Evolutionary conservation across 2,888 invertebrate species (phyloP), one percentile per base, ranked within the genome.

Genomic region (Xestobium rufovillosum): DNA sequence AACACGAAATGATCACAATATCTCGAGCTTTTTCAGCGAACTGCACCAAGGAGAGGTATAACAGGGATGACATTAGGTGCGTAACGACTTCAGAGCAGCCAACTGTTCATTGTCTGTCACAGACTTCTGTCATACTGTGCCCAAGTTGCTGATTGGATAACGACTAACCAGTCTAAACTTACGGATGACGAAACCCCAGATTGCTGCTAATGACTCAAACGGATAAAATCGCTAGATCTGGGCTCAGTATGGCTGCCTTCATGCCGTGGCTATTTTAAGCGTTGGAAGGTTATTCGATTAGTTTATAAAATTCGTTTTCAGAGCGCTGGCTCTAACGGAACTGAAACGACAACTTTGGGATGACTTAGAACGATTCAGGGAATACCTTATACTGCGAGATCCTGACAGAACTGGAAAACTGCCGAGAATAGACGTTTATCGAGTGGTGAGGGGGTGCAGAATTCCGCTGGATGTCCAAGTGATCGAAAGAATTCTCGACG

Each of bases 1-100:
- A 87, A 53, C 88, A 89, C 44, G 88, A 89, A 65, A 81, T 85
- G 58, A 68, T 87, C 3, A 83, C 86, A 0, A 65, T 88, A 6
- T 76, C 81, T 9, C 73, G 89, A 45, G 70, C 75, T 47, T 88
- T 83, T 61, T 77, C 80, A 1, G 78, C 78, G 1, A 75, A 76
- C 46, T 69, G 72, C 46, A 61, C 65, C 17, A 68, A 68, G 37
- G 44, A 66, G 12, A 54, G 66, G 58, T 55, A 62, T 61, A 54
- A 65, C 59, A 15, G 68, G 56, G 55, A 69, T 42, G 65, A 75
- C 48, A 57, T 72, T 60, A 61, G 49, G 70, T 66, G 44, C 65
- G 65, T 1, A 54, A 65, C 13, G 55, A 65, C 14, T 69, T 69
- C 36, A 67, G 69, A n/a, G 6, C 23, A 19, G 23, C n/a, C n/a